Evolutionary conservation across 1,140 invertebrate species (phyloP), one percentile per base, ranked within the genome.

Genomic region (Trachymyrmex cornetzi): DNA sequence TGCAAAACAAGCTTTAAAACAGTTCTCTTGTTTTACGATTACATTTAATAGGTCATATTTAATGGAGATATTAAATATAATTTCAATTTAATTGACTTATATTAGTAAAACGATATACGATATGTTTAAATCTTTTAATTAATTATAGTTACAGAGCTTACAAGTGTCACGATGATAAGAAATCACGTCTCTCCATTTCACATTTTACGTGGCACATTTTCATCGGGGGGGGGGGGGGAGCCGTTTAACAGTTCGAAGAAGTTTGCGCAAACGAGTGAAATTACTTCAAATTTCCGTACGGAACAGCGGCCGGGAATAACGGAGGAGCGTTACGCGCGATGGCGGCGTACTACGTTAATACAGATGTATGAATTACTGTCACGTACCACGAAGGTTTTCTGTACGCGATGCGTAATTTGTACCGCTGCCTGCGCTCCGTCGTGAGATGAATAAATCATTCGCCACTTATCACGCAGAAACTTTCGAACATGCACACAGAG

Each of bases 371-470:
- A 91, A 91, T 91, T 91, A 91, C 89, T 90, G 90, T 91, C 89
- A 91, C 90, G 90, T 91, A 88, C 38, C 84, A 48, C 59, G 57
- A 91, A 91, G 90, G 90, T 91, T 91, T 91, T 91, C 90, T 90
- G 89, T 84, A 88, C 90, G 89, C 80, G 89, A 77, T 91, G 89
- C 90, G 90, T 91, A 91, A 91, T 91, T 91, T 91, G 89, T 91
- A 91, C 90, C 74, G 89, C 82, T 91, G 81, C 81, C 89, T 86
- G 87, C 77, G 77, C 85, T 84, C 63, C 77, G 72, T 72, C 90
- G 90, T 91, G 90, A 91, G 90, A 84, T 88, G 90, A 91, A 91
- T 91, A 91, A 91, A 91, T 91, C 90, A 90, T 91, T 87, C 82
- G 82, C 74, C 89, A 91, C 89, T 91, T 91, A 91, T 91, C 89